Evolutionary conservation across 2,113 vertebrate genomes (phyloP).

Genomic region (Bombycilla garrulus): DNA sequence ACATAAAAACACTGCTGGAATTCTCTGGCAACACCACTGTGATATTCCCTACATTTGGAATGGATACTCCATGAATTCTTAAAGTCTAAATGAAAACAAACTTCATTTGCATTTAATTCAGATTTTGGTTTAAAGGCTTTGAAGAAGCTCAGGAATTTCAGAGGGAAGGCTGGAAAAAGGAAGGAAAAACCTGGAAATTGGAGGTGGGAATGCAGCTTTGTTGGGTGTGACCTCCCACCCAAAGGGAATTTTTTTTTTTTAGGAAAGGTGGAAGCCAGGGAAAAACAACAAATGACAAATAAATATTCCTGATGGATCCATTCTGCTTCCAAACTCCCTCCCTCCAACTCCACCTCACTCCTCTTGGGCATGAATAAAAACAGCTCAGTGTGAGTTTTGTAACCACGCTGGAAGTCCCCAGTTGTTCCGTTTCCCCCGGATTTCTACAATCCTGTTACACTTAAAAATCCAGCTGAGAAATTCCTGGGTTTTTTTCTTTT

Average conservation of each 20-base stretch:
- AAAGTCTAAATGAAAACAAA: background rate
- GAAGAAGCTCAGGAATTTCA: background rate
- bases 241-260: background rate
- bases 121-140: background rate
- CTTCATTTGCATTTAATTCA: background rate
- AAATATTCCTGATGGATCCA: background rate
- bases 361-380: background rate
- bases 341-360: background rate
- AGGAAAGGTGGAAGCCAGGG: background rate
- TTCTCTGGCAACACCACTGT: background rate
- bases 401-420: background rate
- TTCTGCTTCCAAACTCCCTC: background rate
- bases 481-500: fast-evolving
- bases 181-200: background rate
- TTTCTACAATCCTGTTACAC: background rate
- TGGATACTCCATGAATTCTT: background rate
- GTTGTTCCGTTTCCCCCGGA: background rate
- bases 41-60: background rate
- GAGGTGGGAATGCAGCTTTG: background rate
- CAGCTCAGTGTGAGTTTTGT: background rate
- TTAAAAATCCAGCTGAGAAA: background rate
- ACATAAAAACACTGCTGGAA: background rate
- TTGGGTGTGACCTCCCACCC: background rate
- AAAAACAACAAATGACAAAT: background rate
- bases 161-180: background rate